Base-by-base conservation (phyloP, 2,888 invertebrate genomes). In the Amiota minor region DNA sequence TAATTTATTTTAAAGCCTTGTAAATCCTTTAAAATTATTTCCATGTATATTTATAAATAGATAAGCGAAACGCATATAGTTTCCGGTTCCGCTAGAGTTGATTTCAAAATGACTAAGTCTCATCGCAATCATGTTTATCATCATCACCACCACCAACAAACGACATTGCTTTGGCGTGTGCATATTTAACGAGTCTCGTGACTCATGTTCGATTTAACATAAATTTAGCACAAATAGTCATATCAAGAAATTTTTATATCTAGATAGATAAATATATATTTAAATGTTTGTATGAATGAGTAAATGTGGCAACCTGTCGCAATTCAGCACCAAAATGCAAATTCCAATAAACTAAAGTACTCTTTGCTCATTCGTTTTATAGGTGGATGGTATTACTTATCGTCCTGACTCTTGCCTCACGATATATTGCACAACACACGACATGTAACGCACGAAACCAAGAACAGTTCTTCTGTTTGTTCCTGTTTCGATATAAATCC, bases 331-430 rank as follows among this genome's bases (percentile, higher is more conserved):
- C 69, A 53, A 46, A 72, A 81, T 79, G 80, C 80, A 85, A 85
- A 85, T 85, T 82, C 85, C 84, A 85, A 84, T 85, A 85, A 85
- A 84, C 81, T 81, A 79, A 81, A 86, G 84, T 84, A 80, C 82
- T 49, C 46, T n/a, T 78, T 70, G 75, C 76, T 68, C 67, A 61
- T n/a, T 55, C 53, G n/a, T 59, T 35, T 35, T 35, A 65, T 35
- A 35, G 35, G 35, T 35, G 35, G 35, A 35, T 35, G 35, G 35
- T 35, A 35, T 8, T 35, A 35, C 35, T n/a, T 72, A 72, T 76
- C 72, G 67, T 10, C 16, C 67, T 16, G 20, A 12, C 20, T 47
- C 67, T 16, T 20, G 47, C 20, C 47, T 67, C 16, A 8, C 16
- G 16, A 65, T 11, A 14, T 49, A 14, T 16, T 1, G 45, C 16